Conservation (phyloP, 2,888 invertebrate genomes). For the Athalia cordata region DNA sequence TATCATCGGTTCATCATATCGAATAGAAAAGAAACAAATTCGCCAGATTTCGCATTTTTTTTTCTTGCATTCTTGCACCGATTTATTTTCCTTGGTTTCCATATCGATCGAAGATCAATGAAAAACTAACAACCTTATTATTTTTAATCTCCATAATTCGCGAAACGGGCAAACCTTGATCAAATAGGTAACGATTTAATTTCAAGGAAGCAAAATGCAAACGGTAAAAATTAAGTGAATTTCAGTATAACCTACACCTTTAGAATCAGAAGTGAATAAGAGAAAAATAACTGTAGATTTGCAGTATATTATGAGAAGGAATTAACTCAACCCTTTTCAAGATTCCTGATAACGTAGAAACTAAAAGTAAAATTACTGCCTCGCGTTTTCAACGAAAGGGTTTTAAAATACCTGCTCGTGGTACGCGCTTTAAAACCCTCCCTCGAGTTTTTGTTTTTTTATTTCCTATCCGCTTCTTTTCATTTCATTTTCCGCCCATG, state of each 20-base stretch:
- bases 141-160: too few relatives aligned
- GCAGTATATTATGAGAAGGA: neutral
- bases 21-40: too few relatives aligned
- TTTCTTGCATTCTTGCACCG: too few relatives aligned
- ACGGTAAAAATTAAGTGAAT: too few relatives aligned
- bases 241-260: neutral
- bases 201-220: too few relatives aligned
- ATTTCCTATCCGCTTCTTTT: neutral
- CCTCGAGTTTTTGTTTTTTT: neutral
- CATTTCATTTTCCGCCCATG: neutral
- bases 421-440: neutral
- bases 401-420: neutral
- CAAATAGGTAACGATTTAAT: too few relatives aligned
- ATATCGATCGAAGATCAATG: too few relatives aligned
- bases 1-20: too few relatives aligned
- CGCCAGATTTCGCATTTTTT: too few relatives aligned
- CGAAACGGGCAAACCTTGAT: too few relatives aligned
- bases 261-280: conserved; percentile 20
- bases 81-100: too few relatives aligned
- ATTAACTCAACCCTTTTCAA: conserved; percentile 10
- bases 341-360: conserved; percentile 31
- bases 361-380: neutral
- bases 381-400: neutral
- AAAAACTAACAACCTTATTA: too few relatives aligned
- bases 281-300: neutral